Conservation (phyloP, 92 coral and sea anemone genomes). For the Galaxea fascicularis region DNA sequence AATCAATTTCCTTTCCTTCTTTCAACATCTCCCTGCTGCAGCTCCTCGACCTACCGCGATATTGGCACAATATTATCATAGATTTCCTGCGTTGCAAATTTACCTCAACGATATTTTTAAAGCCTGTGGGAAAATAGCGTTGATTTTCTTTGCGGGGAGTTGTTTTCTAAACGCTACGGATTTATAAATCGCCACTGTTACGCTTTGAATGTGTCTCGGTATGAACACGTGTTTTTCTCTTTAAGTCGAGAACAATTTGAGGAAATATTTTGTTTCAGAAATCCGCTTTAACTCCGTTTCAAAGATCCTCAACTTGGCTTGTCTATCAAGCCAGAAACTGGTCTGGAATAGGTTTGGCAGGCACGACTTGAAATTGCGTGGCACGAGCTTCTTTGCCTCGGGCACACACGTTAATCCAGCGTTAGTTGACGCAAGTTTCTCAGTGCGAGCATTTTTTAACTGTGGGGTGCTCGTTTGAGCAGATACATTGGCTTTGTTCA, state of each 20-base stretch:
- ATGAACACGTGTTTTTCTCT: slow-evolving; percentile 24
- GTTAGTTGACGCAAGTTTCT: slow-evolving; percentile 31
- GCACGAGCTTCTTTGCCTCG: slow-evolving; percentile 25
- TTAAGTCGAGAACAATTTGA: slow-evolving; percentile 3
- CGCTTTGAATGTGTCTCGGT: slow-evolving; percentile 6
- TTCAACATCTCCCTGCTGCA: slow-evolving; percentile 14
- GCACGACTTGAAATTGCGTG: slow-evolving; percentile 21
- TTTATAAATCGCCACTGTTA: not conserved
- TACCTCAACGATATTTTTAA: not conserved
- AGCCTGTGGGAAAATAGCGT: not conserved
- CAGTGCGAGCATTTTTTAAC: slow-evolving; percentile 24
- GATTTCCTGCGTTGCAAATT: not conserved
- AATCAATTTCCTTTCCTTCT: slow-evolving; percentile 19
- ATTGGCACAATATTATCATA: not conserved
- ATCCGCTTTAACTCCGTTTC: slow-evolving; percentile 20
- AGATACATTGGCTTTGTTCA: slow-evolving; percentile 19
- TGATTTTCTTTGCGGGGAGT: not conserved
- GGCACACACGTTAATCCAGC: slow-evolving; percentile 7
- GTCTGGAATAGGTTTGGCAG: slow-evolving; percentile 13
- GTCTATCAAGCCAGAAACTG: slow-evolving; percentile 21
- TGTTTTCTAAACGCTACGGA: not conserved
- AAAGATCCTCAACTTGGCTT: slow-evolving; percentile 3
- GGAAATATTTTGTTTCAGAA: slow-evolving; percentile 56
- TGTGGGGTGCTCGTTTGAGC: slow-evolving; percentile 41
- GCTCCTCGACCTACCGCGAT: slow-evolving; percentile 18